Percentiles rank a stretch among this genome's conserved stretches.
Evolutionary conservation across 2,113 vertebrate species (phyloP).

Genomic region (Crotalus horridus): DNA sequence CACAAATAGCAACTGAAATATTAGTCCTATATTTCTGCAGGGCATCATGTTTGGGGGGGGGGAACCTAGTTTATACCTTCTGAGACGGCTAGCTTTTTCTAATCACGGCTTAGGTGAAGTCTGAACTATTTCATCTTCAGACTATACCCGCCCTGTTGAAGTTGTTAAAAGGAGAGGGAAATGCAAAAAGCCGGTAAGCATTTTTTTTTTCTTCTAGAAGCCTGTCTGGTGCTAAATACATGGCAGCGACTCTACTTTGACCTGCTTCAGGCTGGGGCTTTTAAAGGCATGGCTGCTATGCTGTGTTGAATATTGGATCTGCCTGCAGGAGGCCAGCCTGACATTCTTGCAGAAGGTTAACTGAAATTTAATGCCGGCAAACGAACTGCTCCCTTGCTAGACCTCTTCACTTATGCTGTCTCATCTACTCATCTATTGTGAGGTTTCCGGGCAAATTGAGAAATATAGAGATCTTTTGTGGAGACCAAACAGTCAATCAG

Average conservation of each 20-base stretch:
- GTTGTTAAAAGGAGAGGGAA: neutral
- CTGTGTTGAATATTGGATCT: neutral
- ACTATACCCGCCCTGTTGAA: neutral
- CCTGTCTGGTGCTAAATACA: conserved; percentile 22
- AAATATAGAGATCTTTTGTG: neutral
- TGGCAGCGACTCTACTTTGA: conserved; percentile 37
- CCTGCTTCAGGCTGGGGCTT: conserved; percentile 7
- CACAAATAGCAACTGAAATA: neutral
- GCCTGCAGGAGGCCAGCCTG: neutral
- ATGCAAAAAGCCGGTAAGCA: neutral
- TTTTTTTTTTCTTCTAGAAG: neutral
- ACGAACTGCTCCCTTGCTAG: neutral
- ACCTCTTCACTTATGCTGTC: neutral
- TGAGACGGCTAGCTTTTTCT: neutral
- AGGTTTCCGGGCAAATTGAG: neutral
- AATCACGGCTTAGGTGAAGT: neutral
- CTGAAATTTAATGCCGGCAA: conserved; percentile 34
- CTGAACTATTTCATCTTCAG: neutral
- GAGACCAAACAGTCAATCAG: neutral
- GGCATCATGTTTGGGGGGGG: neutral
- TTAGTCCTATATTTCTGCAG: neutral
- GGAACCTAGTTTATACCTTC: neutral
- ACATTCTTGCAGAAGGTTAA: conserved; percentile 29
- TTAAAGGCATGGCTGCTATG: neutral
- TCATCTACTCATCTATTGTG: no score